Base-by-base conservation (phyloP, 2,888 invertebrate species). In the Zootermopsis nevadensis region DNA sequence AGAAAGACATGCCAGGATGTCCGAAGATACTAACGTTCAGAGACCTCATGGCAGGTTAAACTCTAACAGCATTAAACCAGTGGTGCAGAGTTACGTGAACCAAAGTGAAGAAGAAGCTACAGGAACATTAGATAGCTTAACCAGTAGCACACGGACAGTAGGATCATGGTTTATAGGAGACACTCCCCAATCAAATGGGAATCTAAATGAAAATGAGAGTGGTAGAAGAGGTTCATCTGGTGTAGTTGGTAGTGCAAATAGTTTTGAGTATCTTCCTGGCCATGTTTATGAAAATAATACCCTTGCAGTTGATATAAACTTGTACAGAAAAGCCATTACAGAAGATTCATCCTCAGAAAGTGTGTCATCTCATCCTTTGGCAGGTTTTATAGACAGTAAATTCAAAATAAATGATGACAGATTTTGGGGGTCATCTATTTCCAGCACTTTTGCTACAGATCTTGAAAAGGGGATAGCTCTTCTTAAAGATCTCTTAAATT, bases 211-310 rank as follows among this genome's bases (percentile, higher is more conserved):
- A 30, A 22, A n/a, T 77, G 42, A 15, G 7, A 77, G 55, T 24
- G 27, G 77, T 22, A 19, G 53, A 31, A 66, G 38, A 35, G 77
- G 55, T 67, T 83, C 83, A n/a, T 53, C 66, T 12, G 80, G 72
- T 90, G 90, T 88, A 84, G 91, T 87, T 88, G 93, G 85, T n/a
- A 92, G 92, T 87, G 93, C 93, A 53, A 93, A 93, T 86, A 94
- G 94, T 87, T 94, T 94, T 89, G 94, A 94, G 88, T 94, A 94
- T 87, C 90, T 92, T 89, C 91, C 91, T 80, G 90, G 90, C 24
- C 89, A 93, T 86, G 90, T 92, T 83, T 93, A 93, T 86, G 91
- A 92, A 86, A 91, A 92, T 24, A 84, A 66, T 38, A 77, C 72
- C 22, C 66, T 38, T 27, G 30, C 4, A 42, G 24, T 22, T 10